phyloP scores from a whole-genome alignment of 2,113 vertebrate genomes.

The Polyodon spathula region DNA sequence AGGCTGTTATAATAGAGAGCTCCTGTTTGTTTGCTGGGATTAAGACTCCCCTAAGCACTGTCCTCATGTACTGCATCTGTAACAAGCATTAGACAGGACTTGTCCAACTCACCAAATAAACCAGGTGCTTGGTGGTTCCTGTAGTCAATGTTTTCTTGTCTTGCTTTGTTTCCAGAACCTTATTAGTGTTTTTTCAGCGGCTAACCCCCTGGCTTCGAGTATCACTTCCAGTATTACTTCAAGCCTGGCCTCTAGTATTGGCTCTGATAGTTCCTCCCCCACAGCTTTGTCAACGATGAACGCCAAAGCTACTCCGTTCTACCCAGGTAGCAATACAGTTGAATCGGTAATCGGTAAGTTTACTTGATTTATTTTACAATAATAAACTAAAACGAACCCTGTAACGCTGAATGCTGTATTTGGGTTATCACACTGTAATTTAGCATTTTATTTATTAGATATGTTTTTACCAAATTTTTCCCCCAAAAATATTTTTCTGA shows the following conservation, averaged over 20 bases:
- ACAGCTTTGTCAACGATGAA: constrained; percentile 69
- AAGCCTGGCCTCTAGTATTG: constrained; percentile 76
- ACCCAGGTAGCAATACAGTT: constrained; percentile 67
- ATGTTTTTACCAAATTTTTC: no score
- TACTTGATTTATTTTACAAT: background rate
- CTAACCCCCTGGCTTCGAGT: constrained; percentile 71
- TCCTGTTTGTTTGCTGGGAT: no score
- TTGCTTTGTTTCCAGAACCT: constrained; percentile 59
- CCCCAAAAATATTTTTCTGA: no score
- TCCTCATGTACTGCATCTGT: no score
- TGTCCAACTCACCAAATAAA: no score
- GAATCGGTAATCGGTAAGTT: constrained; percentile 75
- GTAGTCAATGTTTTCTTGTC: constrained; percentile 15
- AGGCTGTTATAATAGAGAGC: no score
- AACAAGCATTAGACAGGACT: no score
- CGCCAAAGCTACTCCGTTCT: constrained; percentile 64
- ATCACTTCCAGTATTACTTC: constrained; percentile 79
- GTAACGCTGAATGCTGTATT: background rate
- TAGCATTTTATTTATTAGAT: background rate
- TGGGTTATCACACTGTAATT: background rate
- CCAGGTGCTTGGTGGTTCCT: no score
- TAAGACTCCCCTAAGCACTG: no score
- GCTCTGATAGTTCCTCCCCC: constrained; percentile 77
- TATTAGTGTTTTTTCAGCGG: constrained; percentile 65
- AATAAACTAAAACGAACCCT: background rate